Base-by-base conservation (phyloP, 2,888 invertebrate genomes). In the Rapana venosa region DNA sequence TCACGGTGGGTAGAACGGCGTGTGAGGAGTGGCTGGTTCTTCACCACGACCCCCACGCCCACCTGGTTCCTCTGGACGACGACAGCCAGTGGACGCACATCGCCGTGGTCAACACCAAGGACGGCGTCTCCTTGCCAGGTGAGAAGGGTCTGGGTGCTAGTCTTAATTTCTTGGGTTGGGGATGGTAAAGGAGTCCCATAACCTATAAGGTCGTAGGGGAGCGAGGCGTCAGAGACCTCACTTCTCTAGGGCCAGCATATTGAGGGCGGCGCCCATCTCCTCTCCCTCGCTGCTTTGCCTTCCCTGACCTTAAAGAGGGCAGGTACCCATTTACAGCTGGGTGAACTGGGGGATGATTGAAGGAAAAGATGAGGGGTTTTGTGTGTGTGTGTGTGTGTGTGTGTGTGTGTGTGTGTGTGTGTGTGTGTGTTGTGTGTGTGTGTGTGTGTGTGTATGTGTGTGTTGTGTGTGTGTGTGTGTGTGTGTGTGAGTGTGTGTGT, bases 21-120 rank as follows among this genome's bases (percentile, higher is more conserved):
- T 94, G 94, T 91, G 92, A 90, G 47, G 92, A 93, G 32, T 70
- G 88, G 26, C 92, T 94, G 32, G 92, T 93, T 35, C 91, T 90
- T 0, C 92, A 93, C 88, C 92, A 93, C 87, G 95, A 95, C 90
- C 95, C 95, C 6, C 94, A 94, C 87, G 90, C 87, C 35, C 94
- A 94, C 85, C 90, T 95, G 13, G 90, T 89, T 35, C 90, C 90
- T 13, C 70, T 88, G 17, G 90, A 90, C 61, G 92, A 92, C 61
- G 90, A 90, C 66, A 92, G 92, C 1, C 93, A 93, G 88, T 94
- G 94, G 94, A 93, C 93, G 8, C 90, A 93, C 85, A 92, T 87
- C 66, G 94, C 93, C 6, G 85, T 92, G 20, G 90, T 92, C 86
- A 87, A 91, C 87, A 84, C 88, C 17, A 74, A 70, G 0, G 87